These are phyloP conservation scores for Disparrhopalites patrizii DNA, from an alignment of 2,888 invertebrate species.

Conservation along the genomic window DNA sequence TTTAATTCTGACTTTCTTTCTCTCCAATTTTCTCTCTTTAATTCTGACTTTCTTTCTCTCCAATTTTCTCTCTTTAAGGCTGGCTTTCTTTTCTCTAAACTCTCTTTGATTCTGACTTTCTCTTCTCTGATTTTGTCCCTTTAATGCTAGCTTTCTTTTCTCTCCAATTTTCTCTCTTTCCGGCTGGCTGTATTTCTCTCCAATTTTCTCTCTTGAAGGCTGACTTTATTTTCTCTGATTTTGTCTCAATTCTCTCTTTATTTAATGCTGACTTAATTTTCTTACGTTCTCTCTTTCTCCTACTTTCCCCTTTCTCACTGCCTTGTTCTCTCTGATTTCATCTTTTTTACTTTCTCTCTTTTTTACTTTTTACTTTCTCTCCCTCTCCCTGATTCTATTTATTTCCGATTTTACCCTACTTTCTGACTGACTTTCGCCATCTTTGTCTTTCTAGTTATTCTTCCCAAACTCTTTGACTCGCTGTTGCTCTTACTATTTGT, in stretches of 20 bases:
- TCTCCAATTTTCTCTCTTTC: neutral
- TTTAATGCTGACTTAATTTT: neutral
- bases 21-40: neutral
- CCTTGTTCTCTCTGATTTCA: too few relatives aligned
- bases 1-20: neutral
- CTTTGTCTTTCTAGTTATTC: too few relatives aligned
- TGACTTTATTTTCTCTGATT: neutral
- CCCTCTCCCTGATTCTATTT: neutral
- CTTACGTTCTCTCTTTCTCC: neutral
- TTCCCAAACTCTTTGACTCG: too few relatives aligned
- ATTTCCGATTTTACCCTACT: too few relatives aligned
- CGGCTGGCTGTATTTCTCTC: too few relatives aligned
- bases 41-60: too few relatives aligned
- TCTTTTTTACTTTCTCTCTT: neutral
- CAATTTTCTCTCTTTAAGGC: neutral
- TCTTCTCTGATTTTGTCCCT: too few relatives aligned
- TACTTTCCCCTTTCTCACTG: too few relatives aligned
- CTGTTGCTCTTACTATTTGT: neutral
- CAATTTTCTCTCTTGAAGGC: neutral
- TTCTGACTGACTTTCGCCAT: too few relatives aligned
- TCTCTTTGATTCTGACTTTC: neutral
- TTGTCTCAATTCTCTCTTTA: neutral
- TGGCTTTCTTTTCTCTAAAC: neutral
- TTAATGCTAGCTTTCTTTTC: neutral
- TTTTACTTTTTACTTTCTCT: neutral